Evolutionary conservation across 2,797 vertebrate genomes (phyloP).

Genomic region (Pterois miles): DNA sequence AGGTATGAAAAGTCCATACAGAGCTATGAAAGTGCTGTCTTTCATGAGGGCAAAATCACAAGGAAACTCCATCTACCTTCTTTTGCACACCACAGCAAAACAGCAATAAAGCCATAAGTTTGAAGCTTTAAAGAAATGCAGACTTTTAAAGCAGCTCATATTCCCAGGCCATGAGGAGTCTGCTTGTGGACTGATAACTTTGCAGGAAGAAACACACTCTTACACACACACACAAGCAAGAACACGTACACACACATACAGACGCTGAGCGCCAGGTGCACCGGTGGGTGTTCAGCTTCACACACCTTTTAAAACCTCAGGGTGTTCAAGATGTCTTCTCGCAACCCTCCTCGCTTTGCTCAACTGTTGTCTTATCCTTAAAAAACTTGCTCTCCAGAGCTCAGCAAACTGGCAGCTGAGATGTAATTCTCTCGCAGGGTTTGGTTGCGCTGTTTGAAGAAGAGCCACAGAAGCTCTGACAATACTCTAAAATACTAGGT

Average conservation of each 20-base stretch:
- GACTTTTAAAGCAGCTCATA: slow-evolving; percentile 64
- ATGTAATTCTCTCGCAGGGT: slow-evolving; percentile 33
- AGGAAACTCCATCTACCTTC: slow-evolving; percentile 47
- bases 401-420: slow-evolving; percentile 35
- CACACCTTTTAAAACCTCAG: slow-evolving; percentile 49
- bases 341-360: slow-evolving; percentile 42
- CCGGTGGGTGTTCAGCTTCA: slow-evolving; percentile 29
- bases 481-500: slow-evolving; percentile 18
- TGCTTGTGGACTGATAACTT: slow-evolving; percentile 71
- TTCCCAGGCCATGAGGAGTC: slow-evolving; percentile 63
- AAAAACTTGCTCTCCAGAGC: slow-evolving; percentile 52
- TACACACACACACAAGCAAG: slow-evolving; percentile 15
- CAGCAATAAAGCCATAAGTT: slow-evolving; percentile 63
- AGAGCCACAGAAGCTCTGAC: slow-evolving; percentile 11
- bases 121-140: slow-evolving; percentile 64
- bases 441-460: slow-evolving; percentile 37
- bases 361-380: slow-evolving; percentile 48
- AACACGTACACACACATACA: slow-evolving; percentile 5
- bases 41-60: slow-evolving; percentile 49
- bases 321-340: slow-evolving; percentile 55
- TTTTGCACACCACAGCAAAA: slow-evolving; percentile 67
- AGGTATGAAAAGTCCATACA: slow-evolving; percentile 41
- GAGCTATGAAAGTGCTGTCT: slow-evolving; percentile 39
- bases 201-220: slow-evolving; percentile 26
- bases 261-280: slow-evolving; percentile 27